A percentile compares a stretch with the other conserved stretches of the same genome.
Evolutionary conservation across 2,113 vertebrate genomes (phyloP).

Genomic region (Astatotilapia flaviijosephi): DNA sequence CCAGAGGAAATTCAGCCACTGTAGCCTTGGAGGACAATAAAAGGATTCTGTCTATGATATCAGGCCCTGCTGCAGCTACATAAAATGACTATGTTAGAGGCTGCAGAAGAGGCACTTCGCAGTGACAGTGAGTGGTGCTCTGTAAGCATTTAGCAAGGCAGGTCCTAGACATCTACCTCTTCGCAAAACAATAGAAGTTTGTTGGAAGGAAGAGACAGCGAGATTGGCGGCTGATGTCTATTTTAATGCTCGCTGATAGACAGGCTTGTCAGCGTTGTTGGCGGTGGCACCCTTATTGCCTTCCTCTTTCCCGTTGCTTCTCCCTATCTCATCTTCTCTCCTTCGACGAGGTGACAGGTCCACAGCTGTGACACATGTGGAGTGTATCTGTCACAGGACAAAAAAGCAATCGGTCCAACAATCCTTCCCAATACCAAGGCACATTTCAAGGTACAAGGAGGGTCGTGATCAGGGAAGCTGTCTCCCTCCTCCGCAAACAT

Average conservation of each 20-base stretch:
- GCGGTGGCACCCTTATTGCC: neutral
- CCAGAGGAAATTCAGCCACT: neutral
- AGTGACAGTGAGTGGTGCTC: conserved; percentile 37
- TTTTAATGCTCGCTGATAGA: conserved; percentile 40
- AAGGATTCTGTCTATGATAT: neutral
- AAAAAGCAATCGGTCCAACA: conserved; percentile 35
- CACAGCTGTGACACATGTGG: conserved; percentile 35
- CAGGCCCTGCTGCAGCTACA: neutral
- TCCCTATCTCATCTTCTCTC: conserved; percentile 3
- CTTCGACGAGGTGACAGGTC: conserved; percentile 7
- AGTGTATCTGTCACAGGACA: conserved; percentile 53
- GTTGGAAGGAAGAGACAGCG: neutral
- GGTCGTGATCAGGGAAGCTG: conserved; percentile 16
- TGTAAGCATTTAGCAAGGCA: conserved; percentile 37
- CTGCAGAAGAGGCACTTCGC: neutral
- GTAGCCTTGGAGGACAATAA: neutral
- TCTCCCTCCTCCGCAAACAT: conserved; percentile 4
- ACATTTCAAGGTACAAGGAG: neutral
- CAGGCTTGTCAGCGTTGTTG: conserved; percentile 19
- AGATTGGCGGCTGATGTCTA: conserved; percentile 26
- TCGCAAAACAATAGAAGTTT: conserved; percentile 17
- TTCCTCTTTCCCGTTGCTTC: neutral
- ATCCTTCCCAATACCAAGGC: conserved; percentile 16
- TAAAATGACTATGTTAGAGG: neutral
- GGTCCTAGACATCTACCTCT: conserved; percentile 34